These are phyloP conservation scores for Heliconius hermathena DNA, from an alignment of 1,140 invertebrate genomes.

Conservation along the genomic window DNA sequence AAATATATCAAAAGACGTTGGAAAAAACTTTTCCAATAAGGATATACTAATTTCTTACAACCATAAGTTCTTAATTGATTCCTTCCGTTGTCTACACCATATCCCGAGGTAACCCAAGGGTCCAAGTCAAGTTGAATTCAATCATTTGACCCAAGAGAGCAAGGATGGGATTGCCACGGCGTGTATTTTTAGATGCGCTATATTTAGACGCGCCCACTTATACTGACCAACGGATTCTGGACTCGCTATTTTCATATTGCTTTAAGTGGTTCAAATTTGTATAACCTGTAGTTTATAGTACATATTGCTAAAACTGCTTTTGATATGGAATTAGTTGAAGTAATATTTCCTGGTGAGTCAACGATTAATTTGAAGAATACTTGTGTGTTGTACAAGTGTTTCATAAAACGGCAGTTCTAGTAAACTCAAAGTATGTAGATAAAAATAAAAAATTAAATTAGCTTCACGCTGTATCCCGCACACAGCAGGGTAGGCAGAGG, in stretches of 20 bases:
- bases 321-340: neutral
- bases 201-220: slow-evolving; percentile 53
- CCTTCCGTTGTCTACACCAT: slow-evolving; percentile 29
- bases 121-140: slow-evolving; percentile 28
- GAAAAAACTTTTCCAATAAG: neutral
- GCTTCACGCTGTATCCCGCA: too few species aligned
- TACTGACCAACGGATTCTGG: slow-evolving; percentile 39
- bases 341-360: neutral
- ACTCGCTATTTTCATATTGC: slow-evolving; percentile 46
- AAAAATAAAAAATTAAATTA: neutral
- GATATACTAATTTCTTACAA: neutral
- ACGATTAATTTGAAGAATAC: too few species aligned
- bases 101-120: slow-evolving; percentile 25
- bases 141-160: slow-evolving; percentile 24
- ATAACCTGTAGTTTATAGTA: slow-evolving; percentile 14
- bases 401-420: neutral
- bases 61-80: slow-evolving; percentile 14
- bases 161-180: slow-evolving; percentile 25
- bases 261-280: slow-evolving; percentile 40
- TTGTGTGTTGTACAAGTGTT: too few species aligned
- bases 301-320: slow-evolving; percentile 5
- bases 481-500: too few species aligned
- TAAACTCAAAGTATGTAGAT: neutral
- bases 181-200: slow-evolving; percentile 50
- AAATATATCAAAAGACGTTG: too few species aligned